phyloP scores from a whole-genome alignment of 2,797 vertebrate genomes.

The Cryptoblepharus egeriae region DNA sequence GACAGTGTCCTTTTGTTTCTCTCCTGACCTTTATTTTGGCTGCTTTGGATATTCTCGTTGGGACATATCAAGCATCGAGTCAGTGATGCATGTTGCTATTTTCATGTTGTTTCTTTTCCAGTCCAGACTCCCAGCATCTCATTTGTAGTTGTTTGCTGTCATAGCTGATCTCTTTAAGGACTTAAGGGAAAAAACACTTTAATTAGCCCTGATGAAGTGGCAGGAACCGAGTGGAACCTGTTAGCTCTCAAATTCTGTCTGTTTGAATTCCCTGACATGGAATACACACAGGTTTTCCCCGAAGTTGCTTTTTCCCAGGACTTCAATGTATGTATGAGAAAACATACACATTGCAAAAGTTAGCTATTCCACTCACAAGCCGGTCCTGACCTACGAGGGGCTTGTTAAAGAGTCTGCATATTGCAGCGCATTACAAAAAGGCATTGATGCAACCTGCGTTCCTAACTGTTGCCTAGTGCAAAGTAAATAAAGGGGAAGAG shows the following conservation, averaged over 20 bases:
- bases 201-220: constrained; percentile 53
- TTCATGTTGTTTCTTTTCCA: neutral
- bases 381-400: neutral
- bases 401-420: neutral
- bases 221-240: constrained; percentile 49
- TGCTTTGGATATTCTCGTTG: neutral
- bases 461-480: neutral
- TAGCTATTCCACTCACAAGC: neutral
- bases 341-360: neutral
- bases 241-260: constrained; percentile 48
- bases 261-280: constrained; percentile 45
- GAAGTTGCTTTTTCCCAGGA: constrained; percentile 47
- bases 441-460: neutral
- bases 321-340: constrained; percentile 35
- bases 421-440: neutral
- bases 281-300: constrained; percentile 37
- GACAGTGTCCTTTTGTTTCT: constrained; percentile 16
- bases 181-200: constrained; percentile 50
- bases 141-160: constrained; percentile 36
- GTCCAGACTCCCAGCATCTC: neutral
- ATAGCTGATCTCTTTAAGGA: constrained; percentile 43
- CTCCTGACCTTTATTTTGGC: constrained; percentile 23
- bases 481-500: neutral
- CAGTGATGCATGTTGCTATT: constrained; percentile 4
- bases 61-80: fast-evolving